Percentiles rank a stretch among this genome's conserved stretches.
phyloP scores from a whole-genome alignment of 1,140 invertebrate genomes.

The Lethocerus indicus region DNA sequence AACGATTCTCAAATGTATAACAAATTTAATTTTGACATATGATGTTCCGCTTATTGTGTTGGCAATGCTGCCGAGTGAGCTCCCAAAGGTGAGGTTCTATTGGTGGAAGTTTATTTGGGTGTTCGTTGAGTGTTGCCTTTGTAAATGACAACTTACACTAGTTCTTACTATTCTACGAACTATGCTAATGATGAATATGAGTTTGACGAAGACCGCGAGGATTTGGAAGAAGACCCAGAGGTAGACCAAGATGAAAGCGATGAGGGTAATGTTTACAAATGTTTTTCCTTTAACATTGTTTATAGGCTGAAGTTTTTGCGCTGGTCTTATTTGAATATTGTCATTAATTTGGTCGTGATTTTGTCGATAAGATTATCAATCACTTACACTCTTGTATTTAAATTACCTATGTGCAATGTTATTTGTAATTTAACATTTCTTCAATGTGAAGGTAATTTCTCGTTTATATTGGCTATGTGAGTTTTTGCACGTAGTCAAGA shows the following conservation, averaged over 20 bases:
- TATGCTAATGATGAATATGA: constrained; percentile 11
- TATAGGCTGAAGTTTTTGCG: background rate
- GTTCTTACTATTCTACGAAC: background rate
- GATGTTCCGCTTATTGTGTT: too few relatives aligned
- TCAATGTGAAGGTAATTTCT: too few relatives aligned
- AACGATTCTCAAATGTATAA: too few relatives aligned
- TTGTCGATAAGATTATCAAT: background rate
- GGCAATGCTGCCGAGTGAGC: background rate
- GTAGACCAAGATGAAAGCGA: constrained; percentile 13
- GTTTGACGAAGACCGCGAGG: constrained; percentile 11
- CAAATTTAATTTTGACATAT: too few relatives aligned
- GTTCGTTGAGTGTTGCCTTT: background rate
- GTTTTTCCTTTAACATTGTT: background rate
- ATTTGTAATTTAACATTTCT: background rate
- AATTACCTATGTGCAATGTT: background rate
- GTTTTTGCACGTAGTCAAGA: too few relatives aligned
- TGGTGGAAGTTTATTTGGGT: background rate
- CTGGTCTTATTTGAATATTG: background rate
- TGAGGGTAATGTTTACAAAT: constrained; percentile 6
- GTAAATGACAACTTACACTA: background rate
- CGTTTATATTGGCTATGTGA: too few relatives aligned
- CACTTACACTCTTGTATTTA: background rate
- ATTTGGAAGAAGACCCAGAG: constrained; percentile 11
- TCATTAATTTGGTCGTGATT: background rate
- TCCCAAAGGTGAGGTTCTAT: background rate